Base-by-base conservation (phyloP, 2,113 vertebrate genomes). In the Mastomys coucha region DNA sequence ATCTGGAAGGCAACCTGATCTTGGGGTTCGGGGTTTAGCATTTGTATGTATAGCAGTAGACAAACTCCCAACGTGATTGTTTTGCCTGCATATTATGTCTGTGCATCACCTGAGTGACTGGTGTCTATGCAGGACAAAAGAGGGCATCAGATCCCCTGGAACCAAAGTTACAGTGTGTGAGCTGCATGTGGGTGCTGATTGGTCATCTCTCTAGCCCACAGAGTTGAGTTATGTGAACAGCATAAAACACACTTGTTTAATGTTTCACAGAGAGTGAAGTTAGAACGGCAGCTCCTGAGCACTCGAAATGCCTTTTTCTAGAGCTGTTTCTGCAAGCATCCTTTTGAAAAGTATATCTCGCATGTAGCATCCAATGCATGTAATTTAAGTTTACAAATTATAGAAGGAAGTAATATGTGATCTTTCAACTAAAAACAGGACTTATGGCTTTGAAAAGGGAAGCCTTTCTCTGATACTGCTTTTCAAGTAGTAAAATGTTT, bases 401-500 rank as follows among this genome's bases (percentile, higher is more conserved):
- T 91, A 78, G 33, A 80, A 81, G 88, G 31, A 94, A 84, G 70
- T 80, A 76, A 60, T 87, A 72, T 7, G 11, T 75, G 10, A 67
- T 81, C 22, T 93, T 86, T 90, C 33, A 93, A 58, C 93, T 96
- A 93, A 75, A 93, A 96, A 90, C 5, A 70, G 75, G 11, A 60
- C 75, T 81, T 91, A 91, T n/a, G 17, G 78, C 56, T 96, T 91
- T 93, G 51, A 90, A 67, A 93, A 91, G 89, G 72, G 60, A 76
- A 28, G 72, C 92, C 94, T 0, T 75, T 69, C 73, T 97, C 11
- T 13, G 94, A 91, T 97, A 49, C 70, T 97, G 77, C 92, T 97
- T 96, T 98, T 97, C 97, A 97, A 97, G 93, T 95, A 91, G 77
- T 95, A 96, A 98, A 97, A 97, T 91, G 94, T 97, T 97, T 98